Conservation (phyloP, 2,888 invertebrate genomes). For the Boloria selene region DNA sequence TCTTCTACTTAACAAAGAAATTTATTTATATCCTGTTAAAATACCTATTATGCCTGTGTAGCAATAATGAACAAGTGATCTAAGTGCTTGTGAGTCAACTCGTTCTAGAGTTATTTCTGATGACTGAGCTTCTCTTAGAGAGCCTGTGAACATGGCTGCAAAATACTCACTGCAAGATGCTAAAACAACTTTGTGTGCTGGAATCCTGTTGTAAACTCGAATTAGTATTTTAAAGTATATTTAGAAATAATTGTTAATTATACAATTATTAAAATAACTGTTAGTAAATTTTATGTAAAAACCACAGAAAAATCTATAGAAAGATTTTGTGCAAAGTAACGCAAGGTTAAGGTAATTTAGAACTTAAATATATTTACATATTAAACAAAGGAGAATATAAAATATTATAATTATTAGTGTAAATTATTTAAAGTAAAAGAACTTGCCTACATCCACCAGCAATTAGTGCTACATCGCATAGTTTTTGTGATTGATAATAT, state of each 20-base stretch:
- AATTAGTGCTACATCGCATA: slow-evolving; percentile 94
- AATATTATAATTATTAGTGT: no score
- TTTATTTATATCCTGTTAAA: slow-evolving; percentile 34
- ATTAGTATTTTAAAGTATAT: slow-evolving; percentile 1
- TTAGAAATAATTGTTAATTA: no score
- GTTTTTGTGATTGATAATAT: slow-evolving; percentile 90
- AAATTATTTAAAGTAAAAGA: not conserved
- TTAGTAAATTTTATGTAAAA: not conserved
- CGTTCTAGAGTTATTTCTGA: slow-evolving; percentile 92
- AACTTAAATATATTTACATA: no score
- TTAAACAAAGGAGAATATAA: no score
- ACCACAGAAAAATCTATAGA: no score
- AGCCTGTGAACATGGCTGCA: slow-evolving; percentile 96
- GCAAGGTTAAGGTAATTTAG: no score
- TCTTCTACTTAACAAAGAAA: slow-evolving; percentile 32
- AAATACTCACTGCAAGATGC: slow-evolving; percentile 97
- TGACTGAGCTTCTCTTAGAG: slow-evolving; percentile 91
- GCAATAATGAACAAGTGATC: slow-evolving; percentile 93
- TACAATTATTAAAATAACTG: not conserved
- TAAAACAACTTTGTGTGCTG: slow-evolving; percentile 93
- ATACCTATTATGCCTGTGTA: slow-evolving; percentile 90
- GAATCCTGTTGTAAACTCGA: slow-evolving; percentile 76
- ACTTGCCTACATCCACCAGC: slow-evolving; percentile 87
- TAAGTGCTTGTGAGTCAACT: slow-evolving; percentile 93
- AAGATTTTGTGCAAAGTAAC: no score